Evolutionary conservation across 2,888 invertebrate genomes (phyloP).

Genomic region (Cheilosia grossa): DNA sequence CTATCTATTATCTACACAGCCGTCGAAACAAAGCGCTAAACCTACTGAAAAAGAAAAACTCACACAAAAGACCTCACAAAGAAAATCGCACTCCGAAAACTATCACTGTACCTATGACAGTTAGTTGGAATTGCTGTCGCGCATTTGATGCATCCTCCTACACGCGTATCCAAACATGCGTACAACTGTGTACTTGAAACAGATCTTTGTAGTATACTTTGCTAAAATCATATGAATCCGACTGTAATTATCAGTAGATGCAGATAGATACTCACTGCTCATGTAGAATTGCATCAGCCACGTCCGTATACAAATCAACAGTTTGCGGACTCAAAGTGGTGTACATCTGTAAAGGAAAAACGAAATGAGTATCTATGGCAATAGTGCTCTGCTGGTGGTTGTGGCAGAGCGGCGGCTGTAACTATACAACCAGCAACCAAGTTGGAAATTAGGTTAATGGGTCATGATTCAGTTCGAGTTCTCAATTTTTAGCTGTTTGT

Average conservation of each 20-base stretch:
- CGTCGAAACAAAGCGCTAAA: background rate
- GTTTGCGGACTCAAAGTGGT: slow-evolving; percentile 34
- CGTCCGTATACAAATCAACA: slow-evolving; percentile 18
- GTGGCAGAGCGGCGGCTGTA: slow-evolving; percentile 38
- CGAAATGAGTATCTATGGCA: slow-evolving; percentile 27
- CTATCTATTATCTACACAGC: slow-evolving; percentile 16
- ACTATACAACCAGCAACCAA: slow-evolving; percentile 35
- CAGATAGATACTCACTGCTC: slow-evolving; percentile 5
- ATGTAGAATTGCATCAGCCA: slow-evolving; percentile 43
- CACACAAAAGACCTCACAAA: slow-evolving; percentile 7
- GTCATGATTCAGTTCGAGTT: slow-evolving; percentile 75
- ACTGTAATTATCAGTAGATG: slow-evolving; percentile 22
- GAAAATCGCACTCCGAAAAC: background rate
- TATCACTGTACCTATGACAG: slow-evolving; percentile 7
- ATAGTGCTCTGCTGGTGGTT: slow-evolving; percentile 30
- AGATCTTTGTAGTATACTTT: slow-evolving; percentile 31
- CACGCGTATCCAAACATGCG: background rate
- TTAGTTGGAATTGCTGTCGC: slow-evolving; percentile 32
- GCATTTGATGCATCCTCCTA: slow-evolving; percentile 16
- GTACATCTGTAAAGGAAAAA: slow-evolving; percentile 35
- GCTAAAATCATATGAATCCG: slow-evolving; percentile 37
- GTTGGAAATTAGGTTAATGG: slow-evolving; percentile 72
- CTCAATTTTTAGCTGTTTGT: slow-evolving; percentile 64
- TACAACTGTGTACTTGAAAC: slow-evolving; percentile 25
- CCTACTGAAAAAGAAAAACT: background rate